A percentile compares a stretch with the other conserved stretches of the same genome.
These are phyloP conservation scores for Epinephelus moara DNA, from an alignment of 2,113 vertebrate species.

Conservation along the genomic window DNA sequence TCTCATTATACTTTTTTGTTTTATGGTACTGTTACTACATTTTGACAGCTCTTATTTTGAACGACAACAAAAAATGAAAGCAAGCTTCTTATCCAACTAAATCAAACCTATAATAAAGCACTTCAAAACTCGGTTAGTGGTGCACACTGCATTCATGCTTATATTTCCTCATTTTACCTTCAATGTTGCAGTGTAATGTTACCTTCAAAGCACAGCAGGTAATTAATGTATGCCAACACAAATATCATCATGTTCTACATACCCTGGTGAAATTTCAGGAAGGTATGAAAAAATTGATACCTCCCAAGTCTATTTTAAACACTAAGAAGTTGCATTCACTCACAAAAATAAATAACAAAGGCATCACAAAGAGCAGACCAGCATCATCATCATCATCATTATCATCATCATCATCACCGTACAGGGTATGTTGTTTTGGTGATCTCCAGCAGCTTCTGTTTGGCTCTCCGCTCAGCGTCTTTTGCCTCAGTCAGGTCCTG, in stretches of 20 bases:
- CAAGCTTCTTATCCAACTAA: background rate
- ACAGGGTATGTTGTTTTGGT: constrained; percentile 90
- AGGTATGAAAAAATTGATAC: no score
- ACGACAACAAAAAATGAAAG: background rate
- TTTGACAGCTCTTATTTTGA: background rate
- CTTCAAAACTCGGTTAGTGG: background rate
- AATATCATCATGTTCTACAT: no score
- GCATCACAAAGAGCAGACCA: background rate
- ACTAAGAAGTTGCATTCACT: background rate
- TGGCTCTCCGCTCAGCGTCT: constrained; percentile 90
- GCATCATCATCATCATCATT: no score
- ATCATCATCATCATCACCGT: constrained; percentile 23
- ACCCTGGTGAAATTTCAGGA: no score
- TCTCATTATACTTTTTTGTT: background rate
- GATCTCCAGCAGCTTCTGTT: constrained; percentile 90
- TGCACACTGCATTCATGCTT: background rate
- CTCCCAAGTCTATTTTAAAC: background rate
- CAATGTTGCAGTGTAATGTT: no score
- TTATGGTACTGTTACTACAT: background rate
- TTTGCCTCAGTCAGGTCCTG: constrained; percentile 93
- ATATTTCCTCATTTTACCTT: background rate
- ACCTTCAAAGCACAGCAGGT: background rate
- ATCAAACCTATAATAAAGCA: background rate
- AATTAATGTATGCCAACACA: background rate
- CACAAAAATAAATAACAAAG: background rate